A percentile compares a stretch with the other conserved stretches of the same genome.
Conservation (phyloP, 2,888 invertebrate species). For the Leptopilina drosophilae region DNA sequence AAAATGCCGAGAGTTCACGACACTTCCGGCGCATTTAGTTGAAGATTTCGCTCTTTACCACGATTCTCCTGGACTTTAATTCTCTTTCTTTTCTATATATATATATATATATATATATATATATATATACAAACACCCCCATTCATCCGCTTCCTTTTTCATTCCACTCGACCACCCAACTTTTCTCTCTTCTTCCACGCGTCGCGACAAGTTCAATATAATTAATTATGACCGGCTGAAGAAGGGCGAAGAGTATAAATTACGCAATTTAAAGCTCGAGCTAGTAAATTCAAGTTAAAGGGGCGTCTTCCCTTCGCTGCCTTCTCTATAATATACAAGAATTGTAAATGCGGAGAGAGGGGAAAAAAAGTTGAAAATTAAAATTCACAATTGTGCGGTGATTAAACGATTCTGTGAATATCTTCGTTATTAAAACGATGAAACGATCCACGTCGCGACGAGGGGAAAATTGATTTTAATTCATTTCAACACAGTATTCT, state of each 20-base stretch:
- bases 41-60: conserved; percentile 6
- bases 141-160: conserved; percentile 40
- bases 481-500: too few species aligned
- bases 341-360: background rate
- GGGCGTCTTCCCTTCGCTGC: background rate
- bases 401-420: conserved; percentile 23
- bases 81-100: conserved; percentile 42
- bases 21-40: conserved; percentile 51
- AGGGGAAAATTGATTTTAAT: too few species aligned
- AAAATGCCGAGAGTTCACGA: conserved; percentile 27
- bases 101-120: background rate
- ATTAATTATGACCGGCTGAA: conserved; percentile 63
- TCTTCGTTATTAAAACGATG: conserved; percentile 1
- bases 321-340: conserved; percentile 1
- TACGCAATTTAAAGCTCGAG: conserved; percentile 65
- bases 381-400: conserved; percentile 35
- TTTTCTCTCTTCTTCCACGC: conserved; percentile 33
- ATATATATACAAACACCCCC: background rate
- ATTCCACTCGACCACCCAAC: conserved; percentile 46
- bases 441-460: too few species aligned
- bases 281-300: conserved; percentile 56
- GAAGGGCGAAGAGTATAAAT: conserved; percentile 64
- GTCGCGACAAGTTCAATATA: conserved; percentile 59
- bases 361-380: background rate
- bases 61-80: conserved; percentile 42